Conservation (phyloP, 2,113 vertebrate genomes). For the Stegastes partitus region DNA sequence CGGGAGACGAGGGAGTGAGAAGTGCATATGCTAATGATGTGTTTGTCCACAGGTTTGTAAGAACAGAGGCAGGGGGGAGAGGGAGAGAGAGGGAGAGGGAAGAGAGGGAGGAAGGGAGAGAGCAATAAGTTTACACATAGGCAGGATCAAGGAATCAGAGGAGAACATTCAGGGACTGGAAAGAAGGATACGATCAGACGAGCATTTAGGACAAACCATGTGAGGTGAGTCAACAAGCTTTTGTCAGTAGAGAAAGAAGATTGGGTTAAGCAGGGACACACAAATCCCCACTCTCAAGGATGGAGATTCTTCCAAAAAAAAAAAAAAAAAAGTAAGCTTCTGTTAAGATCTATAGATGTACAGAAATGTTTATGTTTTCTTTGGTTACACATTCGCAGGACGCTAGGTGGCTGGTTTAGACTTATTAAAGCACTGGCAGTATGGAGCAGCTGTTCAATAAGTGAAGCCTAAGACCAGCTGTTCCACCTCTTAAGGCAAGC, state of each 20-base stretch:
- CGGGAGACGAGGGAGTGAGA: conserved; percentile 6
- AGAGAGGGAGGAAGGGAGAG: conserved; percentile 5
- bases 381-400: conserved; percentile 58
- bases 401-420: not conserved
- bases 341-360: not conserved
- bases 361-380: not conserved
- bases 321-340: too few species aligned
- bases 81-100: conserved; percentile 6
- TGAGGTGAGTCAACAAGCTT: conserved; percentile 63
- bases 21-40: conserved; percentile 1
- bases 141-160: conserved; percentile 37
- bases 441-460: not conserved
- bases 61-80: not conserved
- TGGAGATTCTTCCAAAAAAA: not conserved
- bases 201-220: conserved; percentile 22
- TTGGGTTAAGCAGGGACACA: not conserved
- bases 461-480: too few species aligned
- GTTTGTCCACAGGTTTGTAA: conserved; percentile 7
- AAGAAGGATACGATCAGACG: conserved; percentile 12
- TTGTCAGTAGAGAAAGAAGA: not conserved
- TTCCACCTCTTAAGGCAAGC: not conserved
- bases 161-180: not conserved
- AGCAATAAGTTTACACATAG: conserved; percentile 17
- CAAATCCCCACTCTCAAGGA: too few species aligned
- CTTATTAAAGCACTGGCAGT: not conserved